phyloP scores from a whole-genome alignment of 2,113 vertebrate genomes.

The Chaenocephalus aceratus region DNA sequence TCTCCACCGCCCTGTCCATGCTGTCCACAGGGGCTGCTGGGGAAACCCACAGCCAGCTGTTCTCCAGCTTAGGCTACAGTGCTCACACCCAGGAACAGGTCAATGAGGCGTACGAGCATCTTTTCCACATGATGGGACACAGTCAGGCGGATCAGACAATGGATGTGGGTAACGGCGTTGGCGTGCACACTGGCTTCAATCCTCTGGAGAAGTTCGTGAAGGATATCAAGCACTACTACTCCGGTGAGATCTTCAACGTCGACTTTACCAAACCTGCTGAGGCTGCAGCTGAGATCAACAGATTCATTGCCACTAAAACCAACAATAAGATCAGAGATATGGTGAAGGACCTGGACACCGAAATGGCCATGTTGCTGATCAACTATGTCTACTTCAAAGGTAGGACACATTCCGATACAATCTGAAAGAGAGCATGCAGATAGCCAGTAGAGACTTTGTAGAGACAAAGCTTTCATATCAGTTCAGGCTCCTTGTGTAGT shows the following conservation, averaged over 20 bases:
- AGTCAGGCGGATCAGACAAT: constrained; percentile 70
- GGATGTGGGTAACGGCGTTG: constrained; percentile 74
- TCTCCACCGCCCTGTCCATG: constrained; percentile 77
- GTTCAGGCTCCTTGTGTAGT: neutral
- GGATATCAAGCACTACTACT: constrained; percentile 63
- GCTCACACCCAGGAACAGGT: constrained; percentile 29
- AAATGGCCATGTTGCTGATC: constrained; percentile 82
- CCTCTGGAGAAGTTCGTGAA: constrained; percentile 71
- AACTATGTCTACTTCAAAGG: constrained; percentile 85
- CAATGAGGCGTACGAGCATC: constrained; percentile 72
- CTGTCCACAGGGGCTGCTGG: constrained; percentile 69
- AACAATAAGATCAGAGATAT: constrained; percentile 81
- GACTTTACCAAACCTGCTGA: constrained; percentile 81
- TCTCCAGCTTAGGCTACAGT: constrained; percentile 80
- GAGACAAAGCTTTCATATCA: no score
- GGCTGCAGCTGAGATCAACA: constrained; percentile 80
- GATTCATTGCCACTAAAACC: constrained; percentile 77
- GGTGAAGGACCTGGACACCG: constrained; percentile 79
- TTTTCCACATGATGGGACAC: constrained; percentile 74
- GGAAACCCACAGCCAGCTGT: constrained; percentile 75
- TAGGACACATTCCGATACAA: constrained; percentile 36
- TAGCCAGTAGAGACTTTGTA: neutral
- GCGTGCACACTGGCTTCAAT: constrained; percentile 61
- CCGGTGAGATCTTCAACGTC: constrained; percentile 74
- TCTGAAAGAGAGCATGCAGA: neutral